Evolutionary conservation across 2,113 vertebrate species (phyloP).

Genomic region (Mionectes macconnelli): DNA sequence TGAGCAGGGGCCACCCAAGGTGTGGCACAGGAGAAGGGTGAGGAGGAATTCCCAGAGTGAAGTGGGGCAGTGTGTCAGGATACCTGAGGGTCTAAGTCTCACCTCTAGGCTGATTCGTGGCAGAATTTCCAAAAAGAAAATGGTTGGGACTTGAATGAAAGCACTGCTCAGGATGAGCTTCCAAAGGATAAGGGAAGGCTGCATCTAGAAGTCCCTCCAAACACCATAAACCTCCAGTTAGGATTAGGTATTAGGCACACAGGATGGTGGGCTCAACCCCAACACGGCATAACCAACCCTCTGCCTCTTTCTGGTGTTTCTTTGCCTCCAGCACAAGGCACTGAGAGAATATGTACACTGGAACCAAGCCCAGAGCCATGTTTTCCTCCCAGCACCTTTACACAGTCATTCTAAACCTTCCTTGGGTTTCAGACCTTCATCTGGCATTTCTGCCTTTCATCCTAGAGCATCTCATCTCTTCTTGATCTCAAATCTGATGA

Average conservation of each 20-base stretch:
- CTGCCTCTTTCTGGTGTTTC: background rate
- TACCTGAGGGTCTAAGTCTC: rapidly evolving
- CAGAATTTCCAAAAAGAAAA: background rate
- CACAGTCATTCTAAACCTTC: background rate
- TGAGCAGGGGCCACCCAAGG: background rate
- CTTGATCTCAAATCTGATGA: conserved; percentile 5
- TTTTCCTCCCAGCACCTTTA: background rate
- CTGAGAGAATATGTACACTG: background rate
- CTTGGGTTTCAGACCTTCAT: background rate
- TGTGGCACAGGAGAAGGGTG: rapidly evolving
- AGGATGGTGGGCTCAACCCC: background rate
- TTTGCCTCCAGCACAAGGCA: background rate
- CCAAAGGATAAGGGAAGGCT: background rate
- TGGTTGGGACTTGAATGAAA: background rate
- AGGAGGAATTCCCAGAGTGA: background rate
- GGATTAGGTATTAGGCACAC: background rate
- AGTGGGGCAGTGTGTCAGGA: background rate
- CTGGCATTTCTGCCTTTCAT: background rate
- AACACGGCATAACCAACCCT: background rate
- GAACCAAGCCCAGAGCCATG: background rate
- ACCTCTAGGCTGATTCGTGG: background rate
- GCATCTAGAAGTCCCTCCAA: background rate
- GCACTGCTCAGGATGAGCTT: background rate
- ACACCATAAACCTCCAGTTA: background rate
- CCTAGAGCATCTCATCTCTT: background rate